A percentile compares a stretch with the other conserved stretches of the same genome.
Evolutionary conservation across 2,888 invertebrate species (phyloP).

Genomic region (Drosophila robusta): DNA sequence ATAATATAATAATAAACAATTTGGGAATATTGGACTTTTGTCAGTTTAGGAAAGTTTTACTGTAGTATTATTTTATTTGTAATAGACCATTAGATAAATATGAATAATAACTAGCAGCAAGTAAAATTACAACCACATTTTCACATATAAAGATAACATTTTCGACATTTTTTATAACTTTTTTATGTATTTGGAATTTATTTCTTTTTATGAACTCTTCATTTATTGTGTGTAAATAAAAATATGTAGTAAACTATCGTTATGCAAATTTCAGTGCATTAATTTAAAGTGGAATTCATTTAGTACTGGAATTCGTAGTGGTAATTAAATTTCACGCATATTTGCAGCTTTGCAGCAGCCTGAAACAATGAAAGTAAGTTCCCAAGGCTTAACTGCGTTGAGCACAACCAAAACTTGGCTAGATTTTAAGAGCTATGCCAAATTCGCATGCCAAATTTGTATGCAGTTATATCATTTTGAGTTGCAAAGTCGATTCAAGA

Average conservation of each 20-base stretch:
- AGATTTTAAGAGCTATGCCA: constrained; percentile 15
- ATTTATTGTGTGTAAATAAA: background rate
- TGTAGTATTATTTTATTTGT: too few species aligned
- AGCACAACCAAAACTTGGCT: constrained; percentile 10
- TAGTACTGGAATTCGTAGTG: background rate
- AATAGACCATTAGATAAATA: too few species aligned
- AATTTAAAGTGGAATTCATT: background rate
- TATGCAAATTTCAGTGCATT: background rate
- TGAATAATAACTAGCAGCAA: too few species aligned
- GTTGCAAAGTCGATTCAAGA: constrained; percentile 36
- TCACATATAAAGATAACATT: too few species aligned
- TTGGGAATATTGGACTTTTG: too few species aligned
- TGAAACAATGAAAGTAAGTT: constrained; percentile 21
- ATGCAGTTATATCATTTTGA: constrained; percentile 54
- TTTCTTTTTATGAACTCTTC: background rate
- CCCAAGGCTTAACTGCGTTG: constrained; percentile 1
- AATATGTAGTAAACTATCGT: too few species aligned
- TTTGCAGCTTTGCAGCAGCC: background rate
- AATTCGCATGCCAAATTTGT: constrained; percentile 46
- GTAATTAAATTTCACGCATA: background rate
- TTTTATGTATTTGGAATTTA: too few species aligned
- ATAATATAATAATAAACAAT: too few species aligned
- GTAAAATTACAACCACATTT: too few species aligned
- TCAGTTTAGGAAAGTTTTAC: too few species aligned
- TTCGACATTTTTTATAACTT: too few species aligned